Conservation (phyloP, 2,797 vertebrate genomes). For the Tenualosa ilisha region DNA sequence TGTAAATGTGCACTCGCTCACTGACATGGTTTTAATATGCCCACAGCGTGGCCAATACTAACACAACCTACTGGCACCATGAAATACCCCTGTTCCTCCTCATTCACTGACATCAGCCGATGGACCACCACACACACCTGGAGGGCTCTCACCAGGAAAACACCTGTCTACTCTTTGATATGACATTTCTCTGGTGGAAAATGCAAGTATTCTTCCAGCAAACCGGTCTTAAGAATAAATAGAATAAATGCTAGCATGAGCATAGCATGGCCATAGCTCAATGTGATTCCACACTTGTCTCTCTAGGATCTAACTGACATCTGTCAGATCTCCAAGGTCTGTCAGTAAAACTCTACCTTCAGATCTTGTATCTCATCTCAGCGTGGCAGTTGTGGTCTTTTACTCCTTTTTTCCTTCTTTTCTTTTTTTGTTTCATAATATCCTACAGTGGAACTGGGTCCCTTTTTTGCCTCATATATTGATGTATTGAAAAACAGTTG, state of each 20-base stretch:
- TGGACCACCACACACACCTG: background rate
- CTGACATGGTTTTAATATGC: background rate
- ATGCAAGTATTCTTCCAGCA: background rate
- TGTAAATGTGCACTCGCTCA: background rate
- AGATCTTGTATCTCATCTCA: background rate
- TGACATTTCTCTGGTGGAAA: background rate
- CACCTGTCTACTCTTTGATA: background rate
- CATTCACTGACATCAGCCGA: background rate
- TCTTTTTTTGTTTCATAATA: background rate
- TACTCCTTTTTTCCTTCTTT: background rate
- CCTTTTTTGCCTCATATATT: background rate
- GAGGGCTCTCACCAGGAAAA: background rate
- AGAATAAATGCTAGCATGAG: background rate
- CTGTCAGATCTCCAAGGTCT: background rate
- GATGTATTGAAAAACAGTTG: slow-evolving; percentile 13
- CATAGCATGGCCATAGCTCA: no score
- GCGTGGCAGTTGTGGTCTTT: background rate
- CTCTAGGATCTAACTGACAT: background rate
- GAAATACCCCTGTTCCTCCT: background rate
- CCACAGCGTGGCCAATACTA: background rate
- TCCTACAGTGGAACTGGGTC: background rate
- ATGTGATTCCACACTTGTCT: background rate
- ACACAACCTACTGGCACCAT: background rate
- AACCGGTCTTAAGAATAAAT: background rate
- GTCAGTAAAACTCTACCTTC: background rate